These are phyloP conservation scores for Bothrops jararaca DNA, from an alignment of 2,113 vertebrate genomes.

Conservation along the genomic window DNA sequence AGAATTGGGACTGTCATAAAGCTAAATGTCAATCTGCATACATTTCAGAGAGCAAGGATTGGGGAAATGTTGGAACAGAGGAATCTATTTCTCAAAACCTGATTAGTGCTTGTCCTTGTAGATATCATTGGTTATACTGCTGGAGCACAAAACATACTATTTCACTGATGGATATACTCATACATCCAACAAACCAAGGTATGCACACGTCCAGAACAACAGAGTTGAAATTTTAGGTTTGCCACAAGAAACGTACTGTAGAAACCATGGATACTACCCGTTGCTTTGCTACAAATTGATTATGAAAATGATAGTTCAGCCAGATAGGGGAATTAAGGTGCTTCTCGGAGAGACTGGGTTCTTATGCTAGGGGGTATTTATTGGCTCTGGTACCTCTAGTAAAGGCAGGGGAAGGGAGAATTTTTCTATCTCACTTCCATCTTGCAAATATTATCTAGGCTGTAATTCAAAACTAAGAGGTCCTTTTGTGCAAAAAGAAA, in stretches of 20 bases:
- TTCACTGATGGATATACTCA: not conserved
- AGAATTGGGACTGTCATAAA: not conserved
- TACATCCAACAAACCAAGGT: not conserved
- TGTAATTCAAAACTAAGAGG: slow-evolving; percentile 20
- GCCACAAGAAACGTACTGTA: not conserved
- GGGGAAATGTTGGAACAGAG: not conserved
- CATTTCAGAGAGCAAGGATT: slow-evolving; percentile 2
- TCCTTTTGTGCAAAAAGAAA: slow-evolving; percentile 12
- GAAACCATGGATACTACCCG: not conserved
- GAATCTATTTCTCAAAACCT: not conserved
- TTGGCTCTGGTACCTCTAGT: not conserved
- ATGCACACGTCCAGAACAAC: not conserved
- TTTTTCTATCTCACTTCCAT: not conserved
- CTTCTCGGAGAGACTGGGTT: not conserved
- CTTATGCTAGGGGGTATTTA: not conserved
- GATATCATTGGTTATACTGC: not conserved
- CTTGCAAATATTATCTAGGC: not conserved
- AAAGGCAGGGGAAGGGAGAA: not conserved
- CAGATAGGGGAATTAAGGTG: slow-evolving; percentile 9
- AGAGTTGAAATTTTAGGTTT: not conserved
- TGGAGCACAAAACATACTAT: not conserved
- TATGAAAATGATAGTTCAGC: slow-evolving; percentile 1
- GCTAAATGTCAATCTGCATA: slow-evolving; percentile 27
- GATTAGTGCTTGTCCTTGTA: not conserved
- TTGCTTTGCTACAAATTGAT: not conserved